Evolutionary conservation across 2,113 vertebrate species (phyloP), one percentile per base, ranked within the genome.

Genomic region (Cromileptes altivelis): DNA sequence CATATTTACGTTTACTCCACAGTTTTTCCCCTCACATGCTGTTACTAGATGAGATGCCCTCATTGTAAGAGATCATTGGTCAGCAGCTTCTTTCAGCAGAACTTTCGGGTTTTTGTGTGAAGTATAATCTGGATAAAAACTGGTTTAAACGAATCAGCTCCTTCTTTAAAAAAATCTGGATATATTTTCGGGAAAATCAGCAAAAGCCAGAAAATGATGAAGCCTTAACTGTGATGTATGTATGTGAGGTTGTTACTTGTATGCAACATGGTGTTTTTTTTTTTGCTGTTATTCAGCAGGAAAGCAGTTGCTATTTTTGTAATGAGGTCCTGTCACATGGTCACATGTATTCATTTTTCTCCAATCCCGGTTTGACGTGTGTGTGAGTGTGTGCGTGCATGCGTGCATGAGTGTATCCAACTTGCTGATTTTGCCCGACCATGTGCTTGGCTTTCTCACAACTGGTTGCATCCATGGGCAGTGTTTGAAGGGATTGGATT

Each of bases 401-500:
- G 6, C 50, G 13, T 55, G 55, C 27, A n/a, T 58, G 15, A 75
- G 9, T 62, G 67, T 53, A 56, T 53, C 33, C 53, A 73, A 12
- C n/a, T 30, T 80, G 19, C 19, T 25, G 78, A 63, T 61, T 75
- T 60, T 50, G 27, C 18, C 23, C 56, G 23, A 25, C 37, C 57
- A 56, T 77, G 74, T 85, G 47, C 17, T 73, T 73, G 67, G 60
- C 65, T 83, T 84, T 53, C 40, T 87, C 72, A 63, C 78, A 63
- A 71, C 60, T 49, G 42, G 3, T 84, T 62, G 53, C 58, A 62
- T 85, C 78, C 82, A 81, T 69, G 63, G 70, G 63, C 72, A 76
- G 45, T 49, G 63, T 85, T 91, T 85, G 71, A 85, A 79, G 65
- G 78, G 87, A 88, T 81, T 90, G 21, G 49, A 65, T 71, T 71